Conservation (phyloP, 2,113 vertebrate species). For the Ondatra zibethicus region DNA sequence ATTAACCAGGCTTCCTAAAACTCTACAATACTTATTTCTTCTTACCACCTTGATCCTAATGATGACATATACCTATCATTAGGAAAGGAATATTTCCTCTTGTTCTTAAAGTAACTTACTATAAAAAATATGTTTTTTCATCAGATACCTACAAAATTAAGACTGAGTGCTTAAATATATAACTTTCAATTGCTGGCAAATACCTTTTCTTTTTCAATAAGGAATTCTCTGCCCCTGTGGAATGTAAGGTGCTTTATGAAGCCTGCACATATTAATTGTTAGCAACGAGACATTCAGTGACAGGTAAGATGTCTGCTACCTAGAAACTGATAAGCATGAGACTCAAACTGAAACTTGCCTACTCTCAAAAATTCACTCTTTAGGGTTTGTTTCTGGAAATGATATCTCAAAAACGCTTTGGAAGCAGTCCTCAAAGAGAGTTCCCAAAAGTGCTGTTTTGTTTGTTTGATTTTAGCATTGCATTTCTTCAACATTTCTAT, state of each 20-base stretch:
- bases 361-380: not conserved
- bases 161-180: not conserved
- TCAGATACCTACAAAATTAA: not conserved
- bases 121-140: conserved; percentile 11
- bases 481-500: not conserved
- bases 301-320: not conserved
- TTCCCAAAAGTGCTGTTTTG: not conserved
- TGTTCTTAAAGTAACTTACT: not conserved
- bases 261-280: not conserved
- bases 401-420: not conserved
- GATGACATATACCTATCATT: not conserved
- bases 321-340: not conserved
- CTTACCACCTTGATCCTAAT: not conserved
- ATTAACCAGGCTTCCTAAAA: conserved; percentile 17
- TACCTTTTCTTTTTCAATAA: not conserved
- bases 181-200: not conserved
- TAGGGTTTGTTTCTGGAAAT: not conserved
- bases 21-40: not conserved
- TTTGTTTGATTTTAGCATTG: not conserved
- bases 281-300: not conserved
- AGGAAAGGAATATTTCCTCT: not conserved
- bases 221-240: not conserved
- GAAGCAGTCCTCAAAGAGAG: not conserved
- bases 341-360: not conserved
- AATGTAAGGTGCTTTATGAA: not conserved